Percentiles rank a stretch among this genome's conserved stretches.
phyloP scores from a whole-genome alignment of 2,888 invertebrate species.

The Lepeophtheirus nordmannii region DNA sequence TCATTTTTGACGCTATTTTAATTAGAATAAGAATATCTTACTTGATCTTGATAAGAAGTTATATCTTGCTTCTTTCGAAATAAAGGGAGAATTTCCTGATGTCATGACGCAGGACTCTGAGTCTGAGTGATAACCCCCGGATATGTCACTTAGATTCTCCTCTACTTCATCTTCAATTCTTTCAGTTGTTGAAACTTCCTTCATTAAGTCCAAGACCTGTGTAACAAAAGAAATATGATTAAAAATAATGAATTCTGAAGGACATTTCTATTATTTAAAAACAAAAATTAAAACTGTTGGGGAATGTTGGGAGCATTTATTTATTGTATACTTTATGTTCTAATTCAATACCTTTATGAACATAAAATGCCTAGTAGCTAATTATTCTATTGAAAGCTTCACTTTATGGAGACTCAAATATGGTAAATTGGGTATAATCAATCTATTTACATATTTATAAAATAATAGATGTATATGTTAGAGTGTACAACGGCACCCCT shows the following conservation, averaged over 20 bases:
- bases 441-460: too few species aligned
- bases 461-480: too few species aligned
- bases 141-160: constrained; percentile 48
- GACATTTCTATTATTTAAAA: not conserved
- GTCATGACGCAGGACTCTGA: constrained; percentile 45
- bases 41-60: constrained; percentile 34
- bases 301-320: not conserved
- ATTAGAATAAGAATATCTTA: too few species aligned
- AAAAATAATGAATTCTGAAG: constrained; percentile 5
- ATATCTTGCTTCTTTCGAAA: constrained; percentile 38
- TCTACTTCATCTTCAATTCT: constrained; percentile 32
- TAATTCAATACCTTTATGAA: too few species aligned
- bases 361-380: too few species aligned
- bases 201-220: constrained; percentile 57
- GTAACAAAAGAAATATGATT: constrained; percentile 31
- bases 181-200: constrained; percentile 33
- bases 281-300: not conserved
- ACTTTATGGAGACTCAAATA: too few species aligned
- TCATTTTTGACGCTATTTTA: too few species aligned
- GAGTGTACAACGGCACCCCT: too few species aligned
- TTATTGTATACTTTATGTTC: not conserved
- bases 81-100: constrained; percentile 38
- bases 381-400: too few species aligned
- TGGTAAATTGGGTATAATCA: too few species aligned
- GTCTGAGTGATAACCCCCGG: constrained; percentile 60